Conservation (phyloP, 2,888 invertebrate genomes). For the Macropis europaea region DNA sequence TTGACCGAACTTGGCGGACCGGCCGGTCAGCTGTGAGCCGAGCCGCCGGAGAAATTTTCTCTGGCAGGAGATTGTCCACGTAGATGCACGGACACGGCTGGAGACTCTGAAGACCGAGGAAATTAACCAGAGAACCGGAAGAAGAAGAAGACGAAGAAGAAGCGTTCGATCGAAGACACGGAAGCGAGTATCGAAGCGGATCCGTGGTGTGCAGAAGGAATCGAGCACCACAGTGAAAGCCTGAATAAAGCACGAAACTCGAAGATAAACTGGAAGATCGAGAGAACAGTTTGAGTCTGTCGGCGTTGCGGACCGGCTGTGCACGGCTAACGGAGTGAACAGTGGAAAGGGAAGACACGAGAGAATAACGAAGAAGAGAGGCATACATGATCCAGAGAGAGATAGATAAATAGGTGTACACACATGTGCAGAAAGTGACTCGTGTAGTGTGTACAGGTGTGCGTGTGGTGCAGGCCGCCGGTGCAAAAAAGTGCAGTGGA, state of each 20-base stretch:
- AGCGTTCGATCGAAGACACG: too few species aligned
- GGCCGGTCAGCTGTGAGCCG: slow-evolving; percentile 78
- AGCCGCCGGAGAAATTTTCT: slow-evolving; percentile 61
- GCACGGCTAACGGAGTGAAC: slow-evolving; percentile 35
- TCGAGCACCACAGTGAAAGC: slow-evolving; percentile 1
- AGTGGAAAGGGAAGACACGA: not conserved
- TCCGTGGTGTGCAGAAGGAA: too few species aligned
- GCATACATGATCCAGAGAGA: too few species aligned
- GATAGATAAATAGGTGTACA: slow-evolving; percentile 50
- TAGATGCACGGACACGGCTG: slow-evolving; percentile 37
- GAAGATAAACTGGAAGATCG: slow-evolving; percentile 16
- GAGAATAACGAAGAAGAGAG: too few species aligned
- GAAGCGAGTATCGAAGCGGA: too few species aligned
- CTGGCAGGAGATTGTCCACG: slow-evolving; percentile 50
- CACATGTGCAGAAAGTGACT: slow-evolving; percentile 50
- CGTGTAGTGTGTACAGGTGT: slow-evolving; percentile 56
- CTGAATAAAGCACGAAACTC: too few species aligned
- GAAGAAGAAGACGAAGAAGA: slow-evolving; percentile 14
- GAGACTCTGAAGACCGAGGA: slow-evolving; percentile 1
- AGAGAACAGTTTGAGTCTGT: slow-evolving; percentile 34
- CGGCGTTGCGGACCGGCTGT: slow-evolving; percentile 56
- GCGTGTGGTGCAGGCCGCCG: slow-evolving; percentile 58
- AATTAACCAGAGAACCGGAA: slow-evolving; percentile 1
- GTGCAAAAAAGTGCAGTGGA: slow-evolving; percentile 65
- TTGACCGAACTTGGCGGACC: slow-evolving; percentile 77